phyloP scores from a whole-genome alignment of 2,888 invertebrate genomes.

The Neoaliturus tenellus region DNA sequence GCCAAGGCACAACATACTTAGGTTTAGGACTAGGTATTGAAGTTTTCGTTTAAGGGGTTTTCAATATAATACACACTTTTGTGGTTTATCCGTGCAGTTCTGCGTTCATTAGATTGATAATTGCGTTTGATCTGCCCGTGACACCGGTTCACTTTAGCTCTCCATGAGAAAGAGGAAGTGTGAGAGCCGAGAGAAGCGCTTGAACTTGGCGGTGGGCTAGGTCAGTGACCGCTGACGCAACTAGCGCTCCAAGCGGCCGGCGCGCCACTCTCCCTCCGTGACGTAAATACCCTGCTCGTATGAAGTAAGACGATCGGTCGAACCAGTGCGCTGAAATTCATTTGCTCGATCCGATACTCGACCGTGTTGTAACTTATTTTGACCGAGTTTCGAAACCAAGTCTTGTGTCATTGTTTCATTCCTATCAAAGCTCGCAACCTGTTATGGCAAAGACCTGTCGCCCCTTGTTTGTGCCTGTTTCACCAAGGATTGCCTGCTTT shows the following conservation, averaged over 20 bases:
- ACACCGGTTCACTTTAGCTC: too few species aligned
- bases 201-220: slow-evolving; percentile 55
- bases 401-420: slow-evolving; percentile 58
- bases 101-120: too few species aligned
- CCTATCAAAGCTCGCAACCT: slow-evolving; percentile 49
- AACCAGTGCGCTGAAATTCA: slow-evolving; percentile 49
- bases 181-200: slow-evolving; percentile 4
- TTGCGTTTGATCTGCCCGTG: too few species aligned
- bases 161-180: neutral
- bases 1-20: too few species aligned
- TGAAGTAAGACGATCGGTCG: slow-evolving; percentile 53
- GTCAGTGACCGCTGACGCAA: slow-evolving; percentile 40
- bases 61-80: too few species aligned
- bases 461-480: slow-evolving; percentile 22
- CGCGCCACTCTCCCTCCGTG: slow-evolving; percentile 1
- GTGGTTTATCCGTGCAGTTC: neutral
- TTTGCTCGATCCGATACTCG: slow-evolving; percentile 41
- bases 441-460: slow-evolving; percentile 47
- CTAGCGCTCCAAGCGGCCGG: slow-evolving; percentile 41
- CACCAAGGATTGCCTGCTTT: neutral
- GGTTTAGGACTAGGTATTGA: too few species aligned
- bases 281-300: slow-evolving; percentile 39
- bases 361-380: slow-evolving; percentile 50
- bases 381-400: slow-evolving; percentile 47
- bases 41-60: too few species aligned